Evolutionary conservation across 2,113 vertebrate genomes (phyloP), one percentile per base, ranked within the genome.

Genomic region (Rhipidura dahli): DNA sequence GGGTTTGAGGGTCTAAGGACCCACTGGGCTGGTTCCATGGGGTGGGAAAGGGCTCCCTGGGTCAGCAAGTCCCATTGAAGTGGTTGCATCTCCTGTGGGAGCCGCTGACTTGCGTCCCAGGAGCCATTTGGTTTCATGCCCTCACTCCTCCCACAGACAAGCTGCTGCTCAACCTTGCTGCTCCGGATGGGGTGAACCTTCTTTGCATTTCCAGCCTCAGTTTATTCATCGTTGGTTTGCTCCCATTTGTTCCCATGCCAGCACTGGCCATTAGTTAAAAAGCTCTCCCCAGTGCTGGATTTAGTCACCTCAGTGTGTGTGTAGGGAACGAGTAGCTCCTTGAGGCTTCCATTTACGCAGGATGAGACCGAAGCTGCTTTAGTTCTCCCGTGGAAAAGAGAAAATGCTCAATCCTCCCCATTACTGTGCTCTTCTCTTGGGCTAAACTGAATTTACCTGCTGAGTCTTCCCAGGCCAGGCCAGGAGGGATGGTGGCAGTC

Each of bases 141-240:
- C 70, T 63, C 44, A 3, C 6, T 87, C 86, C 69, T 93, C 86
- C 90, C 89, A 86, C 51, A 0, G 72, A 92, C 86, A 92, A 93
- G 90, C 86, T 96, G 90, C 79, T 89, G 42, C 64, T 80, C 61
- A 93, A 80, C 85, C 88, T 94, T 23, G 0, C 66, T 94, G 83
- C 79, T 88, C 95, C 0, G 47, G 79, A 57, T 90, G 71, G 50
- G 51, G 51, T 26, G 68, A 93, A 76, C 40, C 45, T 80, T 78
- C 77, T 93, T 88, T 86, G 54, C 15, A 20, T 85, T 95, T 93
- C 79, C 71, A 96, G 33, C 47, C 75, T 88, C 70, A 53, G 23
- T 90, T 93, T 93, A 83, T 88, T 92, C 42, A 73, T 66, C 83
- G 45, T 54, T 68, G 69, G 90, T 90, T 92, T 92, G 79, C 21